Conservation (phyloP, 2,113 vertebrate genomes). For the Muscicapa adusta region DNA sequence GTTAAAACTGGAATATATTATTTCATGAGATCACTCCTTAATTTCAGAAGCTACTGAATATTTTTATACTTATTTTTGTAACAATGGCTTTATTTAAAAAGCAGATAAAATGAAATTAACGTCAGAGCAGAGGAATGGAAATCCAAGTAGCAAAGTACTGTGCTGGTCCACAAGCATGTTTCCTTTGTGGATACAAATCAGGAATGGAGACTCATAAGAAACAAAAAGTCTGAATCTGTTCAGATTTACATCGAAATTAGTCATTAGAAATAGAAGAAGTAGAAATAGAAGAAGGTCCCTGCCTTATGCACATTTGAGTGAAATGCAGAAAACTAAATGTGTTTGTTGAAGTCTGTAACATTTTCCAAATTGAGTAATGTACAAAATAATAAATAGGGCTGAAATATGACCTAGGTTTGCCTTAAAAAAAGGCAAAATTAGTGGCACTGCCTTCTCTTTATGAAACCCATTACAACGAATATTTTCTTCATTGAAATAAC, state of each 20-base stretch:
- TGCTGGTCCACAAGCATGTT: not conserved
- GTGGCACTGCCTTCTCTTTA: not conserved
- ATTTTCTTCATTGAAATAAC: not conserved
- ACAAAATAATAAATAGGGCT: not conserved
- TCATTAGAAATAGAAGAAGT: not conserved
- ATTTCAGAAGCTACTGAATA: not conserved
- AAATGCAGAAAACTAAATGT: not conserved
- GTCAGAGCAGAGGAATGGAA: not conserved
- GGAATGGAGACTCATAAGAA: not conserved
- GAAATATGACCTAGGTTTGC: not conserved
- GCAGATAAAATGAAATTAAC: not conserved
- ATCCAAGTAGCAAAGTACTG: not conserved
- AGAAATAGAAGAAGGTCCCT: not conserved
- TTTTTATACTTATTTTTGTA: not conserved
- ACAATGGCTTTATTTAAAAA: not conserved
- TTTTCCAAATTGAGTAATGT: not conserved
- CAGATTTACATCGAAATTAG: not conserved
- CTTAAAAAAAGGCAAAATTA: not conserved
- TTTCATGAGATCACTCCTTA: not conserved
- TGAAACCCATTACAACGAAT: not conserved
- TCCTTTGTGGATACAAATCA: not conserved
- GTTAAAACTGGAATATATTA: not conserved
- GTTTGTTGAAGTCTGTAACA: not conserved
- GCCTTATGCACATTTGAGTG: fast-evolving
- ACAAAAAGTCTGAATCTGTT: not conserved